Base-by-base conservation (phyloP, 1,140 invertebrate genomes). In the Drosophila sechellia region DNA sequence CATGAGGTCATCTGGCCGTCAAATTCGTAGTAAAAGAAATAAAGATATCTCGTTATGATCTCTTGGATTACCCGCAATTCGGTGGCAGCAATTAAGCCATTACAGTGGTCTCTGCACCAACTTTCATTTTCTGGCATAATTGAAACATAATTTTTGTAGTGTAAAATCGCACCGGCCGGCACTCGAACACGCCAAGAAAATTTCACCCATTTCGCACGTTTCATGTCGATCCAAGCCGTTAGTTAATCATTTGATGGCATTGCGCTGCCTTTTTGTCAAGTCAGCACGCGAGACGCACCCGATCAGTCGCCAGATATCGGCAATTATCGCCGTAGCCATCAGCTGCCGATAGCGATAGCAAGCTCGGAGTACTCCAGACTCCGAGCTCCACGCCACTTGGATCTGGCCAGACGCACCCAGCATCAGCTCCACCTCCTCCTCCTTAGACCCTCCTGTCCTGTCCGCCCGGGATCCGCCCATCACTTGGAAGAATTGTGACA, bases 201-300 rank as follows among this genome's bases (percentile, higher is more conserved):
- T 87, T 87, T 87, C 84, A 87, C 84, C 84, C 77, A 87, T 89
- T 87, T 87, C 68, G 84, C 84, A 84, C 84, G 84, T 89, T 77
- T 70, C 72, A 31, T 56, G 43, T 37, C 37, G 58, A 49, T 13
- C 35, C 34, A 53, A 56, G 53, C 72, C 71, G 85, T 89, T 89
- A 84, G 84, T 89, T 89, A 89, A 89, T 89, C 84, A 90, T 89
- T 89, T 89, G 78, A 89, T 89, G 87, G 78, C 77, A 89, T 89
- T 85, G 77, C 63, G 56, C 52, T 72, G 68, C 50, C 65, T 86
- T 87, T 87, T 87, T 87, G 75, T 87, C 83, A 87, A 86, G 64
- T 72, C 54, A 70, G 78, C 74, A 83, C 72, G 63, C 61, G 63
- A 83, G 70, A 69, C 77, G 79, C 72, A 70, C 65, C 73, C 49